Evolutionary conservation across 2,113 vertebrate species (phyloP).

Genomic region (Nymphicus hollandicus): DNA sequence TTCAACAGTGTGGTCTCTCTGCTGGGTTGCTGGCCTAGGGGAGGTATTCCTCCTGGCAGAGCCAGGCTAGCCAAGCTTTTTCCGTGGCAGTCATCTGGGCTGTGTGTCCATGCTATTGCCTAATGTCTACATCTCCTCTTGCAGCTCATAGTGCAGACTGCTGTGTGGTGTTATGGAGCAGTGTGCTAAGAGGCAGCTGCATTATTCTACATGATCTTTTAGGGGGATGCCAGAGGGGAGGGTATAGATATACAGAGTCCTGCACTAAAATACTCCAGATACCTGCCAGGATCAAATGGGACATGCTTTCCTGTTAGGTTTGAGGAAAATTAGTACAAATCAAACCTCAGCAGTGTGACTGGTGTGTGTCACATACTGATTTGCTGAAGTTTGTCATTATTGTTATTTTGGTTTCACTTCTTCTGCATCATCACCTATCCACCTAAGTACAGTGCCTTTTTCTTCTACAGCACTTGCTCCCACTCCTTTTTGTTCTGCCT

Average conservation of each 20-base stretch:
- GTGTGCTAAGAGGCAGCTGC: background rate
- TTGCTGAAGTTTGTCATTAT: background rate
- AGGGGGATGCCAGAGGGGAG: background rate
- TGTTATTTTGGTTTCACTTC: background rate
- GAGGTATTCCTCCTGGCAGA: background rate
- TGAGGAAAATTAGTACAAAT: background rate
- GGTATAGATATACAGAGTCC: background rate
- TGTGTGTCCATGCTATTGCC: background rate
- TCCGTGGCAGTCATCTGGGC: constrained; percentile 5
- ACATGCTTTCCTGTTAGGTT: background rate
- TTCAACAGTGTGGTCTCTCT: background rate
- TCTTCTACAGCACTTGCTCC: background rate
- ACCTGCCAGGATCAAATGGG: background rate
- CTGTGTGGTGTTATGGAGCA: background rate
- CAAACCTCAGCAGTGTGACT: background rate
- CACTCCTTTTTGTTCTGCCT: background rate
- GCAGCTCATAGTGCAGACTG: background rate
- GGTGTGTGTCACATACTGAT: background rate
- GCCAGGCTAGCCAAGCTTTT: background rate
- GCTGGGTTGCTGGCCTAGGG: constrained; percentile 7
- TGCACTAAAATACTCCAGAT: background rate
- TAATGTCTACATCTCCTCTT: background rate
- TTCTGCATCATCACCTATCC: background rate
- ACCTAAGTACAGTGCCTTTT: background rate
- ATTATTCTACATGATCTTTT: background rate